A percentile compares a stretch with the other conserved stretches of the same genome.
Conservation (phyloP, 2,113 vertebrate genomes). For the Muntiacus reevesi region DNA sequence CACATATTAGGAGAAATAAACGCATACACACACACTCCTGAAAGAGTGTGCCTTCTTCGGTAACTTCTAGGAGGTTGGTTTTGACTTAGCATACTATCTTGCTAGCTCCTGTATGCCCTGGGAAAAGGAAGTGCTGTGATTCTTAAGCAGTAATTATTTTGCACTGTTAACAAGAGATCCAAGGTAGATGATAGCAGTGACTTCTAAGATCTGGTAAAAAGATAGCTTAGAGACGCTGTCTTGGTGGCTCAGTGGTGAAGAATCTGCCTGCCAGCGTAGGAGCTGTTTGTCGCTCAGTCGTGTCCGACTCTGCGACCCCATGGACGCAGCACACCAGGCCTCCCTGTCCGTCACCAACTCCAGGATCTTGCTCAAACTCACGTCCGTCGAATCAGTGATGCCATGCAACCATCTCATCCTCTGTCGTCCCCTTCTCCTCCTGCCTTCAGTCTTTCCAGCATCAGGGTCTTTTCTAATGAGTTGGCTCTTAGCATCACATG, state of each 20-base stretch:
- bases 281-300: fast-evolving
- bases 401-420: neutral
- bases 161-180: neutral
- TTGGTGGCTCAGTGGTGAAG: neutral
- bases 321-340: neutral
- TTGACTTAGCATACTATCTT: neutral
- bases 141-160: neutral
- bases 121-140: neutral
- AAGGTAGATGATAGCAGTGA: neutral
- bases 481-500: neutral
- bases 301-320: neutral
- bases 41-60: neutral
- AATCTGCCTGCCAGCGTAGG: neutral
- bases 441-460: neutral
- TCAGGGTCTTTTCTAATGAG: neutral
- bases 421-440: neutral
- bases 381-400: neutral
- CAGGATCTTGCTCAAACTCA: neutral
- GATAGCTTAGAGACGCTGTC: neutral
- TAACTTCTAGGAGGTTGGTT: neutral
- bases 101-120: neutral
- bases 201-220: neutral
- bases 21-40: neutral
- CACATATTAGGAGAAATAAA: neutral
- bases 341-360: neutral